Evolutionary conservation across 2,888 invertebrate genomes (phyloP).

Genomic region (Chrysolina oricalcia): DNA sequence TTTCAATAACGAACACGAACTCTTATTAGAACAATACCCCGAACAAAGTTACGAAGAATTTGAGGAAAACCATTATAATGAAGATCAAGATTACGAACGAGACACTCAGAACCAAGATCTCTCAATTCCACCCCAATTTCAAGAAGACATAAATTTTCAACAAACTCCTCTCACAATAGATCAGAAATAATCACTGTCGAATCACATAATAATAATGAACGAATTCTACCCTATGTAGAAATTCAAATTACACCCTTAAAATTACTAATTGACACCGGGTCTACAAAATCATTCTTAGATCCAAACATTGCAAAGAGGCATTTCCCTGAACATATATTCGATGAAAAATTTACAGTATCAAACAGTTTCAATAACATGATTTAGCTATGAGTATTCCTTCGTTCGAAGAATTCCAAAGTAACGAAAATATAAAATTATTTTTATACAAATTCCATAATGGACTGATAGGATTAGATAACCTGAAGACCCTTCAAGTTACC

Average conservation of each 20-base stretch:
- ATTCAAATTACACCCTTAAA: not conserved
- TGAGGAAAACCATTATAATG: no score
- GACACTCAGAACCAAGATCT: no score
- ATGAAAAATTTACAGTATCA: not conserved
- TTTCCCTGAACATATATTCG: not conserved
- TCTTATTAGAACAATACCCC: no score
- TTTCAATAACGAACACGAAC: no score
- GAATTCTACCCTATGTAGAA: not conserved
- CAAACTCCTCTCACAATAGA: not conserved
- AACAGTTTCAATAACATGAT: constrained; percentile 17
- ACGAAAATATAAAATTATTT: not conserved
- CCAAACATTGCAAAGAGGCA: not conserved
- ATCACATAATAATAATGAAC: not conserved
- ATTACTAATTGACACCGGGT: not conserved
- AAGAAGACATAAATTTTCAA: not conserved
- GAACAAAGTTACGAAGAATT: no score
- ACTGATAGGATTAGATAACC: not conserved
- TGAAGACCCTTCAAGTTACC: not conserved
- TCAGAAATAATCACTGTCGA: not conserved
- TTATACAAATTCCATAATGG: not conserved
- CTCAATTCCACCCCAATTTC: not conserved
- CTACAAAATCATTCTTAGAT: not conserved
- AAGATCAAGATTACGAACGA: no score
- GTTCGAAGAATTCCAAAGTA: not conserved
- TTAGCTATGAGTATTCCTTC: not conserved